phyloP scores from a whole-genome alignment of 2,888 invertebrate species.

The Agonopterix alstromeriana region DNA sequence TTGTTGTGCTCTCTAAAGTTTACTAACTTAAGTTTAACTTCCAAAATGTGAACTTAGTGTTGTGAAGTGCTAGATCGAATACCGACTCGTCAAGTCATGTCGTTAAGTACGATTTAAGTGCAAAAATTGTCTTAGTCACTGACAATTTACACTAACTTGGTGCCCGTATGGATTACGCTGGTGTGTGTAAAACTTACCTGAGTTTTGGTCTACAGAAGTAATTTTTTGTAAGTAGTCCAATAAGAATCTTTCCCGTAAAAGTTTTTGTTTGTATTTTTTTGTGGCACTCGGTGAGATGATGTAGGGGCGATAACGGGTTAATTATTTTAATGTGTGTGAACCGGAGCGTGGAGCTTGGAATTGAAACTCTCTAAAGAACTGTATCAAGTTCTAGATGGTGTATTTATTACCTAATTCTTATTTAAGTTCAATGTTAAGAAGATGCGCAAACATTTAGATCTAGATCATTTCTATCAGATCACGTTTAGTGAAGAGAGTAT shows the following conservation, averaged over 20 bases:
- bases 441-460: too few species aligned
- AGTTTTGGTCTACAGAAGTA: conserved; percentile 19
- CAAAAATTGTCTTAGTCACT: conserved; percentile 51
- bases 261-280: conserved; percentile 12
- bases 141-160: conserved; percentile 39
- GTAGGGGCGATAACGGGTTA: conserved; percentile 9
- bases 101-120: conserved; percentile 63
- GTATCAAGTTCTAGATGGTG: too few species aligned
- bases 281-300: conserved; percentile 7
- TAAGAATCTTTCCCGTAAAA: conserved; percentile 8
- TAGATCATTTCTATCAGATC: too few species aligned
- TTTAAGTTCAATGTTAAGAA: too few species aligned
- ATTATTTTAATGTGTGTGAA: conserved; percentile 20
- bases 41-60: conserved; percentile 58
- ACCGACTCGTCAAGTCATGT: conserved; percentile 54
- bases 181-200: conserved; percentile 32
- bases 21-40: conserved; percentile 23
- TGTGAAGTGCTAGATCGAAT: conserved; percentile 63
- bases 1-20: conserved; percentile 44
- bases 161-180: conserved; percentile 42
- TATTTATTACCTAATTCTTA: too few species aligned
- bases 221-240: conserved; percentile 29
- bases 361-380: too few species aligned
- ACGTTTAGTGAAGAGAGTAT: too few species aligned
- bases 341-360: conserved; percentile 14